These are phyloP conservation scores for Verasper variegatus DNA, from an alignment of 2,113 vertebrate species.

Conservation along the genomic window DNA sequence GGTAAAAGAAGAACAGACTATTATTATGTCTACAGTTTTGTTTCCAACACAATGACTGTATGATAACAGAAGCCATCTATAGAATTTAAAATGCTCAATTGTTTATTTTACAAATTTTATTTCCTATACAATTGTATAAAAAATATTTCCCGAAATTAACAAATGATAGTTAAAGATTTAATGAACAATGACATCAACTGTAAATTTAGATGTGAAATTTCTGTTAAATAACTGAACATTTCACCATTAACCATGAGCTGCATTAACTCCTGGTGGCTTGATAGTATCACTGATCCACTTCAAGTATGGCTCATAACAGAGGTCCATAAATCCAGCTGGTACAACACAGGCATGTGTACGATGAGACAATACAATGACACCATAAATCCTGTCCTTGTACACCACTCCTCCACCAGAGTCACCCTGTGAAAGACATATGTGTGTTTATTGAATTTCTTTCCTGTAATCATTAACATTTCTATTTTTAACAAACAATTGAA, in stretches of 20 bases:
- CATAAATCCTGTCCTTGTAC: background rate
- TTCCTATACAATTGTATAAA: background rate
- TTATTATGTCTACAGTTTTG: no score
- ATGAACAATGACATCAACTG: background rate
- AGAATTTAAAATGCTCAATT: background rate
- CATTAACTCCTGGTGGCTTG: background rate
- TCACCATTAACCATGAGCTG: background rate
- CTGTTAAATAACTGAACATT: background rate
- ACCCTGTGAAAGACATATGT: conserved; percentile 4
- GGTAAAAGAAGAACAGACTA: no score
- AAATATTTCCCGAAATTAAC: background rate
- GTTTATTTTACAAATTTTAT: background rate
- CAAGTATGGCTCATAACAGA: background rate
- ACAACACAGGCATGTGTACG: fast-evolving
- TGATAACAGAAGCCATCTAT: background rate
- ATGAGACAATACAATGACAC: conserved; percentile 11
- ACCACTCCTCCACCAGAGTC: conserved; percentile 41
- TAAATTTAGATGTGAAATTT: background rate
- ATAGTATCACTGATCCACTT: background rate
- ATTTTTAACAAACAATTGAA: no score
- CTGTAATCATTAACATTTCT: background rate
- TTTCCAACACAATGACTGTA: no score
- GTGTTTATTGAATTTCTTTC: background rate
- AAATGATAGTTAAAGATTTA: background rate
- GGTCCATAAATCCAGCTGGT: background rate